phyloP scores from a whole-genome alignment of 2,797 vertebrate genomes.

The Acrossocheilus wenchowensis region DNA sequence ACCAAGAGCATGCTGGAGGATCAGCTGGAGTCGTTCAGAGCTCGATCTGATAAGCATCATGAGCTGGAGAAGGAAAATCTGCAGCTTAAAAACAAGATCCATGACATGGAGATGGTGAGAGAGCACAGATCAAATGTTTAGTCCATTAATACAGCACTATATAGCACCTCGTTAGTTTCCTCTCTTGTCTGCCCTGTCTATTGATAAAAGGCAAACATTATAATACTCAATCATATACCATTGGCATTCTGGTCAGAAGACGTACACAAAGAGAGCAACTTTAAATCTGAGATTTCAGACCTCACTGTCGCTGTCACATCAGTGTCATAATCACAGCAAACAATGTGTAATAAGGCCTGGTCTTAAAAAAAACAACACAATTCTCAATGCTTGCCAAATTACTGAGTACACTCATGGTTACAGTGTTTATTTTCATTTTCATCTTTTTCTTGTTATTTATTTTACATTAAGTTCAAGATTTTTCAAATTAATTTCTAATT shows the following conservation, averaged over 20 bases:
- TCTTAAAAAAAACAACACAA: no score
- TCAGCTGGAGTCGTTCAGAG: slow-evolving; percentile 88
- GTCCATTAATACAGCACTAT: neutral
- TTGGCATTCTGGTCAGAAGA: no score
- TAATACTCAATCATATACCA: no score
- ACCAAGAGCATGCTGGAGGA: slow-evolving; percentile 97
- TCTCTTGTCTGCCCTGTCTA: neutral
- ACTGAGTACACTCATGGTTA: no score
- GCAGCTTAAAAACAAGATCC: slow-evolving; percentile 93
- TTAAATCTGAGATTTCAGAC: no score
- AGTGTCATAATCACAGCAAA: no score
- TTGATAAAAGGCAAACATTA: neutral
- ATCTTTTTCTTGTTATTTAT: no score
- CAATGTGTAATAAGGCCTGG: no score
- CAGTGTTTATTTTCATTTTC: no score
- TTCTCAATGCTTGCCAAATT: neutral
- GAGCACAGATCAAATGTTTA: neutral
- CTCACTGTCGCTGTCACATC: no score
- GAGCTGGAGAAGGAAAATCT: slow-evolving; percentile 97
- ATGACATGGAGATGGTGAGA: slow-evolving; percentile 96
- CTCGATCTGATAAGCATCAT: slow-evolving; percentile 94
- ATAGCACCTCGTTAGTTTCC: neutral
- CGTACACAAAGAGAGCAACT: no score
- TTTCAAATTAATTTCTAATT: neutral
- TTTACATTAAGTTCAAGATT: neutral